A percentile compares a stretch with the other conserved stretches of the same genome.
Conservation (phyloP, 2,888 invertebrate genomes). For the Uropetala carovei region DNA sequence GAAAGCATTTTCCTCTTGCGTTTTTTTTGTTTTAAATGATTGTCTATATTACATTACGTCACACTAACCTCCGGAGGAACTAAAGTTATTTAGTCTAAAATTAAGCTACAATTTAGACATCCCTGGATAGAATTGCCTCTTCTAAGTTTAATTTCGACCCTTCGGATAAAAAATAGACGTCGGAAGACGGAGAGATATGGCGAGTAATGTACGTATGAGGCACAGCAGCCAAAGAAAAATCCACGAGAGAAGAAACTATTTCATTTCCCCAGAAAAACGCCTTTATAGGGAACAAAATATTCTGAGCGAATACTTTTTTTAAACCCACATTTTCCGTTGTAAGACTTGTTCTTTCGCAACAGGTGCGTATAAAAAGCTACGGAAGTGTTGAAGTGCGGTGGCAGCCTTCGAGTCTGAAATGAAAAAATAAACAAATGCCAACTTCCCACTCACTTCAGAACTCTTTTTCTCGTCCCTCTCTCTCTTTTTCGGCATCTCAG, state of each 20-base stretch:
- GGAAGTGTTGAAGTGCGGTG: constrained; percentile 36
- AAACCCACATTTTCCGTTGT: no score
- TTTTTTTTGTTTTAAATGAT: no score
- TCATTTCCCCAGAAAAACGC: background rate
- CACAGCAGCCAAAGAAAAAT: background rate
- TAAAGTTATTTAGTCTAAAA: background rate
- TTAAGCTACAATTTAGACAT: no score
- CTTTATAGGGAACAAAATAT: background rate
- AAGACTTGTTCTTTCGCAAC: constrained; percentile 58
- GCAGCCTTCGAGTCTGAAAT: background rate
- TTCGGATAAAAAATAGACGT: no score
- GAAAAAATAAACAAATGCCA: constrained; percentile 21
- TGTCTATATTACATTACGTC: no score
- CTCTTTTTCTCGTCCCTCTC: background rate
- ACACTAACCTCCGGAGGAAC: background rate
- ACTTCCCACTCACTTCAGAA: background rate
- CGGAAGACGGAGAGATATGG: background rate
- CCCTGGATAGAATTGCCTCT: no score
- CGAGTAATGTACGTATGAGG: background rate
- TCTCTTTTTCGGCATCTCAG: background rate
- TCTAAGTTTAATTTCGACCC: no score
- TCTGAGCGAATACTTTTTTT: background rate
- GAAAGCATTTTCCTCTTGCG: no score
- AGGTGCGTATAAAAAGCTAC: constrained; percentile 35
- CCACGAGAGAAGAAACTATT: background rate